phyloP scores from a whole-genome alignment of 2,113 vertebrate genomes.

The Lota lota region DNA sequence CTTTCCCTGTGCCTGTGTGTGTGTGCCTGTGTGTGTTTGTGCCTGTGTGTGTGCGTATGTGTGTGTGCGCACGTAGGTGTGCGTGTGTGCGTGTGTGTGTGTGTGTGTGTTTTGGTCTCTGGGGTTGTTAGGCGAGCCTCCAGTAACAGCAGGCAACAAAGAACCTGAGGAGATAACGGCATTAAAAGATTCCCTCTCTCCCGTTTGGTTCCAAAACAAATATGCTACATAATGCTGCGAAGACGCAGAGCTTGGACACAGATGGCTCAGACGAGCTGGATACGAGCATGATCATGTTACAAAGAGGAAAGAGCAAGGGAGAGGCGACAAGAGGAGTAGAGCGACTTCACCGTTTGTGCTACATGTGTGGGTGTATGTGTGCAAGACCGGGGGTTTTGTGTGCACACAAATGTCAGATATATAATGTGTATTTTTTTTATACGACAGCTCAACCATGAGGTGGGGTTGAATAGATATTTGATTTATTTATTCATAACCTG shows the following conservation, averaged over 20 bases:
- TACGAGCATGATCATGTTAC: not conserved
- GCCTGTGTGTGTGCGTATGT: slow-evolving; percentile 1
- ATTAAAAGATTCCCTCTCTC: slow-evolving; percentile 25
- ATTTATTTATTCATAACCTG: slow-evolving; percentile 46
- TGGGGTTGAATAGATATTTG: slow-evolving; percentile 31
- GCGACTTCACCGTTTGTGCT: not conserved
- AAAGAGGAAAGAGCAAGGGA: not conserved
- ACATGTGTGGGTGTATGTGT: no score
- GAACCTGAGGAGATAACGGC: slow-evolving; percentile 22
- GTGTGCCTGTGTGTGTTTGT: slow-evolving; percentile 9
- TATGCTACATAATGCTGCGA: slow-evolving; percentile 12
- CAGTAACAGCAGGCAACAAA: slow-evolving; percentile 24
- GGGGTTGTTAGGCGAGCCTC: not conserved
- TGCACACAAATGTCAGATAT: slow-evolving; percentile 25
- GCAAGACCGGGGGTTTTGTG: not conserved
- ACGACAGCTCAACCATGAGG: slow-evolving; percentile 31
- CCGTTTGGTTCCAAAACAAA: slow-evolving; percentile 40
- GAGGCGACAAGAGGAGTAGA: not conserved
- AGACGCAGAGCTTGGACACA: not conserved
- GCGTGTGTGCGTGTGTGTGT: not conserved
- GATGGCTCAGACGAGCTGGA: not conserved
- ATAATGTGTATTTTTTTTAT: not conserved
- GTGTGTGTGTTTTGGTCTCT: not conserved
- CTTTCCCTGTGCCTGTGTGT: slow-evolving; percentile 20
- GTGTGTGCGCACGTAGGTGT: not conserved